phyloP scores from a whole-genome alignment of 2,797 vertebrate species.

The Anguilla pacifica region DNA sequence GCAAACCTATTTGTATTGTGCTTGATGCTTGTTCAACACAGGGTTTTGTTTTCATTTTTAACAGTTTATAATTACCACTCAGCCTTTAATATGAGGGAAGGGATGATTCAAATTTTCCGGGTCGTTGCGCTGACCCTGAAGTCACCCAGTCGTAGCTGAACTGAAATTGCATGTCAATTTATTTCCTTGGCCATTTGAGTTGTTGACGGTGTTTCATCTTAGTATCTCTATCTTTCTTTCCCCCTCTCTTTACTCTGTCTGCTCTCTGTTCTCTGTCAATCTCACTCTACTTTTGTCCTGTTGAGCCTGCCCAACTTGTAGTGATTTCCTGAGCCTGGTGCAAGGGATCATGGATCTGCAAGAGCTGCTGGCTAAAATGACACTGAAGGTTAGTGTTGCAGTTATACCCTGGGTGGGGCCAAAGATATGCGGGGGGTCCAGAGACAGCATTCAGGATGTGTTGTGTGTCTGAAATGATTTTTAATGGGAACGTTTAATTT shows the following conservation, averaged over 20 bases:
- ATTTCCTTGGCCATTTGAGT: background rate
- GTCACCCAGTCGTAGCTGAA: conserved; percentile 3
- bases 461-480: background rate
- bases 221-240: background rate
- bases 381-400: conserved; percentile 83
- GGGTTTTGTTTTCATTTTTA: background rate
- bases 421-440: background rate
- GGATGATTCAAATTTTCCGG: background rate
- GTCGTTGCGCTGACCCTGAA: background rate
- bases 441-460: background rate
- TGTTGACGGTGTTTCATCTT: conserved; percentile 27
- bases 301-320: conserved; percentile 95
- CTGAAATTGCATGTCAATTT: conserved; percentile 25
- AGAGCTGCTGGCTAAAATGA: conserved; percentile 96
- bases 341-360: conserved; percentile 99
- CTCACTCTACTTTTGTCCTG: conserved; percentile 31
- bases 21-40: background rate
- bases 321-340: conserved; percentile 94
- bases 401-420: background rate
- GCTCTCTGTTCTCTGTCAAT: conserved; percentile 21
- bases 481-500: background rate
- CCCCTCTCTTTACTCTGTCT: background rate
- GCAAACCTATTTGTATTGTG: background rate
- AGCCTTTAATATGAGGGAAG: background rate
- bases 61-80: conserved; percentile 14